These are phyloP conservation scores for Chiridota heheva DNA, from an alignment of 35 echinoderm and acorn worm genomes.

Conservation along the genomic window DNA sequence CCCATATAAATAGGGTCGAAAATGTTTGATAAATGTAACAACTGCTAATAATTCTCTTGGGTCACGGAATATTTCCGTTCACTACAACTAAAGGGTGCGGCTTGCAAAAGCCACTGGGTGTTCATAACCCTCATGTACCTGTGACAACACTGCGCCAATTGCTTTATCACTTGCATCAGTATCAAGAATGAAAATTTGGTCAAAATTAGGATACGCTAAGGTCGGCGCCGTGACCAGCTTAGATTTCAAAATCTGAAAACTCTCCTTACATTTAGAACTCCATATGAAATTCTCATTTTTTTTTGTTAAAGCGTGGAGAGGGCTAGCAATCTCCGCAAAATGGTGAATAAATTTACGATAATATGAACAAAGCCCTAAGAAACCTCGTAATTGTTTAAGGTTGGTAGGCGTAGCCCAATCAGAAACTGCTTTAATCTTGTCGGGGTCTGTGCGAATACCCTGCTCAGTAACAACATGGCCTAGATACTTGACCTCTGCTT, in stretches of 20 bases:
- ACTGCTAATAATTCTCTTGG: slow-evolving; percentile 53
- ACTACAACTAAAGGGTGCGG: neutral
- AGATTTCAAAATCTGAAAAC: slow-evolving; percentile 23
- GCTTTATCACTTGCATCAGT: slow-evolving; percentile 53
- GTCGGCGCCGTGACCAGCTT: slow-evolving; percentile 23
- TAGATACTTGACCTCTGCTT: slow-evolving; percentile 19
- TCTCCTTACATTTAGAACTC: slow-evolving; percentile 21
- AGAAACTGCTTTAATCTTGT: slow-evolving; percentile 26
- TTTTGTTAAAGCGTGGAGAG: slow-evolving; percentile 48
- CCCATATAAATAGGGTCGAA: slow-evolving; percentile 55
- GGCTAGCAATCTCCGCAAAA: slow-evolving; percentile 53
- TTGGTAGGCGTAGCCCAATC: neutral
- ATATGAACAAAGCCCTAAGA: slow-evolving; percentile 45
- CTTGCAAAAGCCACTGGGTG: slow-evolving; percentile 47
- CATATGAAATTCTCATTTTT: slow-evolving; percentile 29
- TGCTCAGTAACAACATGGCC: slow-evolving; percentile 37
- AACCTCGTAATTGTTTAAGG: neutral
- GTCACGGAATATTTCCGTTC: slow-evolving; percentile 56
- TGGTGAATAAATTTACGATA: slow-evolving; percentile 46
- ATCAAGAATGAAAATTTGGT: slow-evolving; percentile 31
- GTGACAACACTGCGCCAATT: slow-evolving; percentile 52
- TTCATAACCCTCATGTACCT: slow-evolving; percentile 38
- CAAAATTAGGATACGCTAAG: slow-evolving; percentile 38
- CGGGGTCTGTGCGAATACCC: slow-evolving; percentile 35
- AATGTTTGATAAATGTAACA: slow-evolving; percentile 38